phyloP scores from a whole-genome alignment of 2,888 invertebrate genomes.

The Tetranychus piercei region DNA sequence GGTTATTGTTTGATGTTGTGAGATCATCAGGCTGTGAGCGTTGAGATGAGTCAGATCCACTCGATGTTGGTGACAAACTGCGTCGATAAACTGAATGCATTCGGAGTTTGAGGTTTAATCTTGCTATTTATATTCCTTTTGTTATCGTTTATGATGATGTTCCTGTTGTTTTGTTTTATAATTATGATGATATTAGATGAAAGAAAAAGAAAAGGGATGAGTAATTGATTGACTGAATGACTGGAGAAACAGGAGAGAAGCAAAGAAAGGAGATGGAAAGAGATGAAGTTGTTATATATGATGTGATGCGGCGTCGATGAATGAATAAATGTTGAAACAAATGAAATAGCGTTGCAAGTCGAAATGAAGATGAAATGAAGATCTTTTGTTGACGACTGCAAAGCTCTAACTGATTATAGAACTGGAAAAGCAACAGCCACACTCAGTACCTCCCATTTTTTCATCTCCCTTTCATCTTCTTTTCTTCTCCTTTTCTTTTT shows the following conservation, averaged over 20 bases:
- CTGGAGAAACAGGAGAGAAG: too few species aligned
- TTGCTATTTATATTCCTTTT: too few species aligned
- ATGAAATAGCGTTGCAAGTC: neutral
- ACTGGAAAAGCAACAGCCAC: neutral
- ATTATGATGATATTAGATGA: too few species aligned
- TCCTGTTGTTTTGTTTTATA: too few species aligned
- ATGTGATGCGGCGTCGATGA: neutral
- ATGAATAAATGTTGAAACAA: neutral
- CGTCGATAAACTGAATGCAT: constrained; percentile 9
- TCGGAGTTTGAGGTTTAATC: too few species aligned
- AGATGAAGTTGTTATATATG: neutral
- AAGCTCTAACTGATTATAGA: neutral
- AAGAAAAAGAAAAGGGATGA: too few species aligned
- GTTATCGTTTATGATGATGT: too few species aligned
- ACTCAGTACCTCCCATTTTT: neutral
- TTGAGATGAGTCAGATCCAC: constrained; percentile 17
- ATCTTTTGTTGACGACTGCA: constrained; percentile 1
- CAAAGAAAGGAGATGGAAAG: neutral
- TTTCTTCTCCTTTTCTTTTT: constrained; percentile 2
- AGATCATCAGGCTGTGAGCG: constrained; percentile 20
- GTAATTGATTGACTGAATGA: too few species aligned
- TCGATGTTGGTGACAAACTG: constrained; percentile 19
- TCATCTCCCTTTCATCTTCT: neutral
- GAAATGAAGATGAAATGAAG: constrained; percentile 12
- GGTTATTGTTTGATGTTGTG: constrained; percentile 7